A percentile compares a stretch with the other conserved stretches of the same genome.
phyloP scores from a whole-genome alignment of 2,113 vertebrate species.

The Forbesichthys papilliferus region DNA sequence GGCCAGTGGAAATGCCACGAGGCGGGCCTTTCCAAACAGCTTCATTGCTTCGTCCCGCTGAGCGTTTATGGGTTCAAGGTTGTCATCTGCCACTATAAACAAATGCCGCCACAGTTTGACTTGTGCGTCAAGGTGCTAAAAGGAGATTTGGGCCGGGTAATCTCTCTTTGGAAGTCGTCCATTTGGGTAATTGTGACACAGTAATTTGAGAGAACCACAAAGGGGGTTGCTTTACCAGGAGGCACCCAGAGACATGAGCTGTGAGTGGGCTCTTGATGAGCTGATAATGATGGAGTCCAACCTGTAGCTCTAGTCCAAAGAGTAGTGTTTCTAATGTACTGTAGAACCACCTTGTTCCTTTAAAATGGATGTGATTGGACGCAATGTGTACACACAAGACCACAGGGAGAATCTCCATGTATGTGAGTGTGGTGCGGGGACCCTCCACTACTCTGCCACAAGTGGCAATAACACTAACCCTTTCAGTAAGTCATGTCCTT shows the following conservation, averaged over 20 bases:
- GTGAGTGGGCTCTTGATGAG: slow-evolving; percentile 37
- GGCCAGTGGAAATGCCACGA: slow-evolving; percentile 43
- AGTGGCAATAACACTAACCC: too few species aligned
- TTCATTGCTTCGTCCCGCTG: slow-evolving; percentile 25
- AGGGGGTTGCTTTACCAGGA: slow-evolving; percentile 22
- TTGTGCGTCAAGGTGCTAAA: slow-evolving; percentile 63
- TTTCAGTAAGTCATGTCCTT: too few species aligned
- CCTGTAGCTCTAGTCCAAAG: slow-evolving; percentile 2
- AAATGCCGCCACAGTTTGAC: slow-evolving; percentile 51
- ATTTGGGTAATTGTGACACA: slow-evolving; percentile 48
- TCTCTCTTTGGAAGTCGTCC: slow-evolving; percentile 51
- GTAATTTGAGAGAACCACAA: slow-evolving; percentile 57
- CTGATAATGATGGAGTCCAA: slow-evolving; percentile 38
- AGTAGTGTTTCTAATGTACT: slow-evolving; percentile 7
- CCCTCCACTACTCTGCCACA: too few species aligned
- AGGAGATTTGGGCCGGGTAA: slow-evolving; percentile 52
- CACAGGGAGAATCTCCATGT: too few species aligned
- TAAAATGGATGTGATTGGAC: too few species aligned
- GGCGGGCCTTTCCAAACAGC: slow-evolving; percentile 34
- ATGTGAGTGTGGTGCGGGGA: too few species aligned
- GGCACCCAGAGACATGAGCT: slow-evolving; percentile 13
- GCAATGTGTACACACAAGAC: too few species aligned
- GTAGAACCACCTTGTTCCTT: too few species aligned
- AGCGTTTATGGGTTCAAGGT: slow-evolving; percentile 50
- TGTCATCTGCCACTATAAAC: slow-evolving; percentile 58